A percentile compares a stretch with the other conserved stretches of the same genome.
Conservation (phyloP, 2,888 invertebrate species). For the Chloroclystis v-ata region DNA sequence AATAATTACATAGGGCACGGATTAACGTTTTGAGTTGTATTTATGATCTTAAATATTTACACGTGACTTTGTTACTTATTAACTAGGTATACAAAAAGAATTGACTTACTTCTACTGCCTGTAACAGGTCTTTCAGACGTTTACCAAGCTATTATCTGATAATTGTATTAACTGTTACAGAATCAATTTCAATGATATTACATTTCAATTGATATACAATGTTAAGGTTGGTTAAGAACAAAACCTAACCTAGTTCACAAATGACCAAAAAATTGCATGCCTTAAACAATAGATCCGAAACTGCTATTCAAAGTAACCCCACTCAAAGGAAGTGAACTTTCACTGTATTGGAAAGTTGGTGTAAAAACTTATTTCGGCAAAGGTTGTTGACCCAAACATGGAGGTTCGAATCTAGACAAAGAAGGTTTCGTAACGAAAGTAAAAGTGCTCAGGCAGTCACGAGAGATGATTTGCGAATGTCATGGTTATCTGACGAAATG, state of each 20-base stretch:
- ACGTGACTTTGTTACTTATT: too few relatives aligned
- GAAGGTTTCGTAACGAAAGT: constrained; percentile 69
- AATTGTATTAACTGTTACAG: too few relatives aligned
- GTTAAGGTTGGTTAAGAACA: too few relatives aligned
- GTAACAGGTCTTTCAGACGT: too few relatives aligned
- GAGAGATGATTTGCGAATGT: constrained; percentile 74
- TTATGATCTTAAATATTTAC: too few relatives aligned
- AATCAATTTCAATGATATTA: too few relatives aligned
- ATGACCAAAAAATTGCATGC: constrained; percentile 33
- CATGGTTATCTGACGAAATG: constrained; percentile 58
- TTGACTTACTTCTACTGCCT: too few relatives aligned
- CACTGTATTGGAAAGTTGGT: constrained; percentile 77
- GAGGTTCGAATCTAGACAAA: constrained; percentile 57
- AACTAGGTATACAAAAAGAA: too few relatives aligned
- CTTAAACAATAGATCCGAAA: constrained; percentile 50
- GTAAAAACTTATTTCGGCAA: constrained; percentile 77
- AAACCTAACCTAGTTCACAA: constrained; percentile 10
- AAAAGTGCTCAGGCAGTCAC: constrained; percentile 62
- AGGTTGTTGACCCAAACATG: constrained; percentile 68
- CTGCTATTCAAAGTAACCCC: constrained; percentile 66
- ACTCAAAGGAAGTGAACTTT: constrained; percentile 77
- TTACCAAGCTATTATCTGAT: too few relatives aligned
- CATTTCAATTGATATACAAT: too few relatives aligned
- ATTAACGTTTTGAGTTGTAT: too few relatives aligned
- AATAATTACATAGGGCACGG: too few relatives aligned